Base-by-base conservation (phyloP, 2,888 invertebrate species). In the Globia sparganii region DNA sequence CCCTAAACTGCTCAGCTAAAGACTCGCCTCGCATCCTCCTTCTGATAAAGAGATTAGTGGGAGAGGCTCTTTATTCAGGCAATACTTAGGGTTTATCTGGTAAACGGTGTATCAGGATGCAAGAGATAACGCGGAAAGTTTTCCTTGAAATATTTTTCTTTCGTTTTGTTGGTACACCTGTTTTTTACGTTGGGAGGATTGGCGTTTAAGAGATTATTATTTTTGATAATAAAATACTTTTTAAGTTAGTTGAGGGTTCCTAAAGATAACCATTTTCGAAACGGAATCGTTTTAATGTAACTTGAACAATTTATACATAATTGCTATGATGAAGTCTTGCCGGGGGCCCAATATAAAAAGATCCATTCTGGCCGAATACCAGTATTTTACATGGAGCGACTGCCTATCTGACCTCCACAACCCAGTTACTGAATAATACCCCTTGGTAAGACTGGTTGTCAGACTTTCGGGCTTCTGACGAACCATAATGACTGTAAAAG, bases 1-100 rank as follows among this genome's bases (percentile, higher is more conserved):
- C 43, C 25, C 43, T 76, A 78, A 86, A 78, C 79, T 83, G 61
- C 72, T 70, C 66, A 70, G 80, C 76, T 87, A 85, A 86, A 86
- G 80, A 88, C 78, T 80, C 77, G 37, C 46, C 69, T 77, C 76
- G 72, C 80, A 75, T 69, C 81, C 78, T 73, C 75, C 80, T 70
- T 75, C 79, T 81, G 87, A 87, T 87, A 88, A 86, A 80, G 77
- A 83, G 87, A 87, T 87, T 88, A 87, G 85, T 79, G 85, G 61
- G 71, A 79, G 78, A 76, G 85, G 72, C 79, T 80, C 77, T 87
- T 87, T 85, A 88, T 88, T 85, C 88, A 87, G 75, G 78, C 87
- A 80, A 87, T 87, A 75, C 85, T 83, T 83, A 78, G 76, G 58
- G 87, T 81, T 88, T 88, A 87, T 88, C 88, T 85, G 68, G 71